Percentiles rank a stretch among this genome's conserved stretches.
Evolutionary conservation across 2,797 vertebrate species (phyloP).

Genomic region (Rhinatrema bivittatum): DNA sequence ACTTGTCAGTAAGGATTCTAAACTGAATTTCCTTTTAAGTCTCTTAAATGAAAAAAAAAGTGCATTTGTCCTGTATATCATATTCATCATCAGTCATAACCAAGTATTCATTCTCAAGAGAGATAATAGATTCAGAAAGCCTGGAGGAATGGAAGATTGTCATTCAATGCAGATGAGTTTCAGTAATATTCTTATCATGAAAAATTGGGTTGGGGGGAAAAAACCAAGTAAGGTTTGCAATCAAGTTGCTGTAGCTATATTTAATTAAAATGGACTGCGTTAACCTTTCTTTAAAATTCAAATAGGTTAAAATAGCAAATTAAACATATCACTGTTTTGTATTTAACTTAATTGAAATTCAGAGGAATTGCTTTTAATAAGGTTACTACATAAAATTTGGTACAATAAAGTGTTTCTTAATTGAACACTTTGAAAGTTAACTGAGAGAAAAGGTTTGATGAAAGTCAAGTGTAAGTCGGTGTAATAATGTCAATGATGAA

Average conservation of each 20-base stretch:
- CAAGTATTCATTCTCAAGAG: constrained; percentile 33
- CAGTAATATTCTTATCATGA: constrained; percentile 39
- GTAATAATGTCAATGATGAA: too few species aligned
- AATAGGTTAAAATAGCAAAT: constrained; percentile 37
- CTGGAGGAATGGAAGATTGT: constrained; percentile 35
- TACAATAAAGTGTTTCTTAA: constrained; percentile 12
- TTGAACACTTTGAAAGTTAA: constrained; percentile 1
- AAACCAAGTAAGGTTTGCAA: constrained; percentile 36
- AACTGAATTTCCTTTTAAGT: constrained; percentile 30
- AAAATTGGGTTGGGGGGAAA: constrained; percentile 31
- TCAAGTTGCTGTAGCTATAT: constrained; percentile 38
- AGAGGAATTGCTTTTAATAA: constrained; percentile 23
- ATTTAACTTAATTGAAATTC: constrained; percentile 45
- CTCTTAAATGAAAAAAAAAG: constrained; percentile 34
- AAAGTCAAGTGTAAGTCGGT: too few species aligned
- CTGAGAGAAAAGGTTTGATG: too few species aligned
- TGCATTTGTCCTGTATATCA: constrained; percentile 30
- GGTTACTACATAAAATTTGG: constrained; percentile 8
- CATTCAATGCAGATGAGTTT: constrained; percentile 42
- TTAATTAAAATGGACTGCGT: constrained; percentile 54
- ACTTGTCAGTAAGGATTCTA: constrained; percentile 15
- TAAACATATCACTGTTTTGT: constrained; percentile 35
- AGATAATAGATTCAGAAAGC: constrained; percentile 30
- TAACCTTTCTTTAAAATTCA: constrained; percentile 48
- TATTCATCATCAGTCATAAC: constrained; percentile 34